Percentiles rank a stretch among this genome's conserved stretches.
These are phyloP conservation scores for Sebastes itinus DNA, from an alignment of 2,797 vertebrate genomes.

Conservation along the genomic window DNA sequence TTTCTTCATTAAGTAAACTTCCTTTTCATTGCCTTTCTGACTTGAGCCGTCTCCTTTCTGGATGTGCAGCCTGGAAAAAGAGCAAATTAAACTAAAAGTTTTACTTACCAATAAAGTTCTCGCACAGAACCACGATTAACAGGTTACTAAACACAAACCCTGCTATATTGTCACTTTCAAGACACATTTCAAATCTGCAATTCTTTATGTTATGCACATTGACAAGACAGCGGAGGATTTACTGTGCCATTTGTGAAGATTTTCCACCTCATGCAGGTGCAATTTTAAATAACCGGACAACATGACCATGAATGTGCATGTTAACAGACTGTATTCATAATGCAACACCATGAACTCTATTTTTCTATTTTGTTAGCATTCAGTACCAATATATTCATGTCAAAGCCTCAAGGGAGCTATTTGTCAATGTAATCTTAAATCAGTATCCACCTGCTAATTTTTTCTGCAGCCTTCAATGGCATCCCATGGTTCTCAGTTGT, in stretches of 20 bases:
- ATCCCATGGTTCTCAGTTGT: background rate
- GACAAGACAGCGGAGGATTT: background rate
- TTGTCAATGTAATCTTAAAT: background rate
- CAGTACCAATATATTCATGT: background rate
- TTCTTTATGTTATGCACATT: background rate
- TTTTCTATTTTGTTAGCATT: background rate
- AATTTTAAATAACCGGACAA: background rate
- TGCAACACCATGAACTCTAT: background rate
- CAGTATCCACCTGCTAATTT: background rate
- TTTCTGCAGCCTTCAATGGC: background rate
- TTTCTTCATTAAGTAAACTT: slow-evolving; percentile 2
- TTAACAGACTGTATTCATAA: background rate
- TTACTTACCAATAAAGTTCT: background rate
- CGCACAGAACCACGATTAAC: no score
- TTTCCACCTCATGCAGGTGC: background rate
- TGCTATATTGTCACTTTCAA: background rate
- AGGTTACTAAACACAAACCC: background rate
- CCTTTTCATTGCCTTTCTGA: background rate
- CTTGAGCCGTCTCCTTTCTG: background rate
- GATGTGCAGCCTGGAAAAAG: background rate
- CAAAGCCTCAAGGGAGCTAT: background rate
- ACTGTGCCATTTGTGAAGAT: background rate
- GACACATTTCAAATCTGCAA: background rate
- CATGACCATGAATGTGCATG: background rate
- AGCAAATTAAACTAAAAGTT: background rate